Evolutionary conservation across 2,888 invertebrate species (phyloP), one percentile per base, ranked within the genome.

Genomic region (Chromoteleia sp.): DNA sequence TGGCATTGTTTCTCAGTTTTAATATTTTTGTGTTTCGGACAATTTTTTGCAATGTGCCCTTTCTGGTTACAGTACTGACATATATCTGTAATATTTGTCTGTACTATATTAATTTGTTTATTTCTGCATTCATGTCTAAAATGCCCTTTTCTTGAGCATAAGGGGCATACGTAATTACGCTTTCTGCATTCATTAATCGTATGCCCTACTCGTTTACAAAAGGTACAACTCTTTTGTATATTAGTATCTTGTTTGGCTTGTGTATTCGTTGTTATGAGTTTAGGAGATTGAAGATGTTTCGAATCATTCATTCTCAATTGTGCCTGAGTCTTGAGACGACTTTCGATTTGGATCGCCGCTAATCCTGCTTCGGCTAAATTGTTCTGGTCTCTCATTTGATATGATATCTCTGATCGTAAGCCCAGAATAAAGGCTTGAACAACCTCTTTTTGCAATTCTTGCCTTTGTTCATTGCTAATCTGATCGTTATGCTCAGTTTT

Each of bases 31-130:
- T 0, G 2, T 14, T 19, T 25, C 0, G 43, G 39, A 15, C 73
- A 73, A 0, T 14, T n/a, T 54, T 73, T 74, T 36, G 74, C 74
- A 4, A 21, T 65, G 17, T 65, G 74, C 0, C 74, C 74, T 1
- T 0, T 4, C 56, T 25, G 33, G 7, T 17, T n/a, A 14, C 63
- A 74, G 14, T n/a, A 33, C 15, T 74, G 74, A n/a, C 74, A 74
- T 19, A 1, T 30, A 12, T 15, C 33, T 21, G 48, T 2, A 12
- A 2, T 6, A 17, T 19, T 5, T 19, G 12, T 25, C 14, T 14
- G 29, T 8, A 6, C 29, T 8, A 17, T 17, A 8, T 43, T 17
- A 1, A 43, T 12, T 7, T 17, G 43, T 0, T 19, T 41, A 5
- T 14, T 14, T 3, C 5, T 5, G 29, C 50, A 50, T 50, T 73